Percentiles rank a stretch among this genome's conserved stretches.
These are phyloP conservation scores for Parambassis ranga DNA, from an alignment of 2,797 vertebrate species.

Conservation along the genomic window DNA sequence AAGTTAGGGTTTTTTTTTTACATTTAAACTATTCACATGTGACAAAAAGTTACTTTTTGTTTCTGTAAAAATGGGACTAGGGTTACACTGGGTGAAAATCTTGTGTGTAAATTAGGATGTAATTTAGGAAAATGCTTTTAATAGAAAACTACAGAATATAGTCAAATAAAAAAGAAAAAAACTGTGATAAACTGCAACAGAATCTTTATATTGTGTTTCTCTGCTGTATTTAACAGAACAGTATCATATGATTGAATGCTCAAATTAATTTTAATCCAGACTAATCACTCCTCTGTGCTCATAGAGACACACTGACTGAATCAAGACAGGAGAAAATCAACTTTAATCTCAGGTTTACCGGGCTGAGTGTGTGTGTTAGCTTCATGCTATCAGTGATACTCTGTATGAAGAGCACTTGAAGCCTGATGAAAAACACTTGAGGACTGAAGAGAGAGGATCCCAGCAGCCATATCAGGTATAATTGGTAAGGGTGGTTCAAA, in stretches of 20 bases:
- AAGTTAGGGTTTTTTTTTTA: no score
- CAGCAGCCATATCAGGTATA: slow-evolving; percentile 4
- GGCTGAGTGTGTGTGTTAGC: background rate
- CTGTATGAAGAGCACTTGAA: slow-evolving; percentile 13
- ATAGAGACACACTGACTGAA: background rate
- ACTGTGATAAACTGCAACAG: no score
- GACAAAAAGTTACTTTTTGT: no score
- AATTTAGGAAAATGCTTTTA: no score
- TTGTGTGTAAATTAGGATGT: no score
- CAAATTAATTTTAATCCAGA: background rate
- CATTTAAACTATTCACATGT: no score
- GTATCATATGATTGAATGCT: background rate
- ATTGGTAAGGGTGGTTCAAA: slow-evolving; percentile 9
- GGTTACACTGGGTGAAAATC: no score
- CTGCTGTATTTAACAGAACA: no score
- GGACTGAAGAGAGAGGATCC: slow-evolving; percentile 1
- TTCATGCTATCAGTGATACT: slow-evolving; percentile 1
- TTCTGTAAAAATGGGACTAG: no score
- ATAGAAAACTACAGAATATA: no score
- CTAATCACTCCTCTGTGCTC: background rate
- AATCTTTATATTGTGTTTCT: no score
- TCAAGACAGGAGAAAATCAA: background rate
- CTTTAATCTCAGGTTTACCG: background rate
- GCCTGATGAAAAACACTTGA: slow-evolving; percentile 33
- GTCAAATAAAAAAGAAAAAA: no score